Conservation (phyloP, 2,113 vertebrate species). For the Trochalopteron elliotii region DNA sequence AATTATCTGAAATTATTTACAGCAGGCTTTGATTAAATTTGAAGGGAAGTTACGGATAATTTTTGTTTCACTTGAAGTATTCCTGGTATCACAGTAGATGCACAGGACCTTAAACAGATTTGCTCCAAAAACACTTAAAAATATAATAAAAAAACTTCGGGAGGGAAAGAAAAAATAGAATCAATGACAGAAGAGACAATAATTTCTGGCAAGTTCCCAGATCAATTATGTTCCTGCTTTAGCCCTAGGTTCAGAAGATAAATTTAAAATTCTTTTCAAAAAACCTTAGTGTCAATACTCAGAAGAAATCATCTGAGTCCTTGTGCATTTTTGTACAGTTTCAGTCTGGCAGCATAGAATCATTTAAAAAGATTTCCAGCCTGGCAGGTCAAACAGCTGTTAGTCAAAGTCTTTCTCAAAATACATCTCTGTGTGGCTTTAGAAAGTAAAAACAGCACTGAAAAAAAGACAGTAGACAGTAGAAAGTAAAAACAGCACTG, state of each 20-base stretch:
- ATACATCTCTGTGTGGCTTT: background rate
- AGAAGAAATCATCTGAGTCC: background rate
- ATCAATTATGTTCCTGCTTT: background rate
- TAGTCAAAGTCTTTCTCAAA: conserved; percentile 8
- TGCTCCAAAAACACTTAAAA: background rate
- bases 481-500: background rate
- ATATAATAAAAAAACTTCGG: background rate
- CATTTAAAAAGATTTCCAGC: background rate
- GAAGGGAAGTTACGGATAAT: background rate
- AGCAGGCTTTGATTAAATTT: background rate
- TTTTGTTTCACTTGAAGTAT: background rate
- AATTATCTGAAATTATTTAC: background rate
- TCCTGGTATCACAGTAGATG: background rate
- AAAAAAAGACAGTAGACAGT: background rate
- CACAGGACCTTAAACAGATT: background rate
- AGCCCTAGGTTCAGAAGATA: background rate
- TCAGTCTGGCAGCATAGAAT: background rate
- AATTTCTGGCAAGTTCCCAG: background rate
- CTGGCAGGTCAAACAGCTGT: conserved; percentile 3
- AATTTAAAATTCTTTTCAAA: conserved; percentile 21
- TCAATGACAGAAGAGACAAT: background rate
- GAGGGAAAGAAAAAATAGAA: background rate
- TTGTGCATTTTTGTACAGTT: background rate
- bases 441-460: background rate
- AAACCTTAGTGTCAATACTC: background rate